Evolutionary conservation across 2,888 invertebrate genomes (phyloP), one percentile per base, ranked within the genome.

Genomic region (Panorpa germanica): DNA sequence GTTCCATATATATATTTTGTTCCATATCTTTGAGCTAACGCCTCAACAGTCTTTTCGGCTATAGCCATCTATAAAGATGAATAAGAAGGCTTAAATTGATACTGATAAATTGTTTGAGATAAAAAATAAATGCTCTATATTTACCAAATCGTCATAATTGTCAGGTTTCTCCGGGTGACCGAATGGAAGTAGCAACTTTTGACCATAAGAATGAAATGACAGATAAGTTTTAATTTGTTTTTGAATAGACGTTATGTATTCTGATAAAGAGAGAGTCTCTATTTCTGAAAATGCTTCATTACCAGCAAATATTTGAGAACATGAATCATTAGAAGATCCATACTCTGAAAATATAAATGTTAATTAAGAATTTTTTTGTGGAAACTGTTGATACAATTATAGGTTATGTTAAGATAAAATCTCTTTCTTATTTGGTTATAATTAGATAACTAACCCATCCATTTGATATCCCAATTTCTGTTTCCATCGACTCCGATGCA

Each of bases 391-490:
- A 49, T 48, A 66, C 65, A 47, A 36, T 63, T 59, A 75, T 75
- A 77, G 37, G n/a, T n/a, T n/a, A n/a, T n/a, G n/a, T n/a, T n/a
- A n/a, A n/a, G n/a, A n/a, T n/a, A n/a, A n/a, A n/a, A n/a, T n/a
- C n/a, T n/a, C n/a, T n/a, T n/a, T n/a, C n/a, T n/a, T n/a, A n/a
- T n/a, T n/a, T n/a, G n/a, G n/a, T n/a, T n/a, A n/a, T n/a, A n/a
- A n/a, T n/a, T n/a, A n/a, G n/a, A n/a, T n/a, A n/a, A n/a, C n/a
- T n/a, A n/a, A n/a, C n/a, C 58, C 48, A 61, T 64, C 68, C 68
- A 68, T 39, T 65, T 59, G 28, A 63, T 63, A 35, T 59, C 68
- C 66, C 69, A 73, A 45, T 73, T 73, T 36, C 65, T 61, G 34
- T 69, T 63, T 4, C 70, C 55, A 51, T 74, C 73, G 15, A 64